phyloP scores from a whole-genome alignment of 2,797 vertebrate species.

The Acipenser oxyrinchus region DNA sequence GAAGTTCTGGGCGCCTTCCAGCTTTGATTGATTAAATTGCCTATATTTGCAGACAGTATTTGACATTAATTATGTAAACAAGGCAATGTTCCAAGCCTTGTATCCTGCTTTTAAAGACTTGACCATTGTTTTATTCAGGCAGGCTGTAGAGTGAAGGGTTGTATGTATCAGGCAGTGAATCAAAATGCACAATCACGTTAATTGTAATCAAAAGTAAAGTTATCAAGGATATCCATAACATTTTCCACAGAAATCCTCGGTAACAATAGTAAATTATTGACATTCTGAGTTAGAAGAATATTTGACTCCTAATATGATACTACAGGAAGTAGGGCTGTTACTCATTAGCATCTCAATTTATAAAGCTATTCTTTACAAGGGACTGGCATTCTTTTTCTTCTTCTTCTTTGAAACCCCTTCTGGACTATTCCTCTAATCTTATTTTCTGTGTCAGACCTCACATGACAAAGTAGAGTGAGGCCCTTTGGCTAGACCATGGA shows the following conservation, averaged over 20 bases:
- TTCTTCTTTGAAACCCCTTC: too few relatives aligned
- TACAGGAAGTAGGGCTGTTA: too few relatives aligned
- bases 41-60: conserved; percentile 7
- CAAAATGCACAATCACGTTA: neutral
- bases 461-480: too few relatives aligned
- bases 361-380: too few relatives aligned
- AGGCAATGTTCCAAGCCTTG: neutral
- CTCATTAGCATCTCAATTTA: too few relatives aligned
- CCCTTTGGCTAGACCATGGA: too few relatives aligned
- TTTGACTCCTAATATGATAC: too few relatives aligned
- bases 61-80: conserved; percentile 6
- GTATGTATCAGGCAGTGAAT: neutral
- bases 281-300: too few relatives aligned
- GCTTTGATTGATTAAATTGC: neutral
- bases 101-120: neutral
- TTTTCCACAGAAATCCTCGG: conserved; percentile 4
- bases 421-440: too few relatives aligned
- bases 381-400: too few relatives aligned
- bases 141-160: too few relatives aligned
- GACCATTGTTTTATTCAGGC: conserved; percentile 1
- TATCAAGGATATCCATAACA: neutral
- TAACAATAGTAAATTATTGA: neutral
- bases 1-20: neutral
- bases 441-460: too few relatives aligned
- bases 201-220: neutral